These are phyloP conservation scores for Tridacna crocea DNA, from an alignment of 2,888 invertebrate species.

Conservation along the genomic window DNA sequence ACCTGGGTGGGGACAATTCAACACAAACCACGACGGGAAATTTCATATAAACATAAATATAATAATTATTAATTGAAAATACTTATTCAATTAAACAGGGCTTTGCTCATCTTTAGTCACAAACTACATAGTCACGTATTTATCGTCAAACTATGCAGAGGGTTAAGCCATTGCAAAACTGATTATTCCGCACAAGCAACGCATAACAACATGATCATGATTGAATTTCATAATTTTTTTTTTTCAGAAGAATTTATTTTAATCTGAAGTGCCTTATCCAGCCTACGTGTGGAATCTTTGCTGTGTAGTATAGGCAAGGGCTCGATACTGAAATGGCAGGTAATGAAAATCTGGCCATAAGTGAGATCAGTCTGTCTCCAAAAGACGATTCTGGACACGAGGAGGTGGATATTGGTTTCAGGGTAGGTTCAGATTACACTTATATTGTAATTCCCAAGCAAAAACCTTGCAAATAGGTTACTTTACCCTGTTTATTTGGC, in stretches of 20 bases:
- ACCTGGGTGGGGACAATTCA: no score
- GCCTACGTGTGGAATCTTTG: not conserved
- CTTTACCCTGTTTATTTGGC: no score
- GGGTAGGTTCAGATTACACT: conserved; percentile 15
- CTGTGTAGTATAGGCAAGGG: not conserved
- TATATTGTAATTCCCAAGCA: not conserved
- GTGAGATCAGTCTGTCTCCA: not conserved
- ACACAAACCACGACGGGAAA: no score
- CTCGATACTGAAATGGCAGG: not conserved
- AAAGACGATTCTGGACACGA: conserved; percentile 6
- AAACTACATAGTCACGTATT: not conserved
- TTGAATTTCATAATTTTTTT: not conserved
- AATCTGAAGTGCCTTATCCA: no score
- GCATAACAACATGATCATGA: not conserved
- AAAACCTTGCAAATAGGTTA: no score
- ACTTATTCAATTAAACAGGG: no score
- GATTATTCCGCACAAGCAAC: not conserved
- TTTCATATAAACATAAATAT: no score
- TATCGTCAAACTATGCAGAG: not conserved
- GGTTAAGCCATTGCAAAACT: not conserved
- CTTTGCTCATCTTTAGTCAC: no score
- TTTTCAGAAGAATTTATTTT: no score
- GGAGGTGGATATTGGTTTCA: conserved; percentile 25
- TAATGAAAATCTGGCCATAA: not conserved
- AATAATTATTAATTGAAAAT: no score